A percentile compares a stretch with the other conserved stretches of the same genome.
phyloP scores from a whole-genome alignment of 23 tunicate genomes.

The Aplidium turbinatum region DNA sequence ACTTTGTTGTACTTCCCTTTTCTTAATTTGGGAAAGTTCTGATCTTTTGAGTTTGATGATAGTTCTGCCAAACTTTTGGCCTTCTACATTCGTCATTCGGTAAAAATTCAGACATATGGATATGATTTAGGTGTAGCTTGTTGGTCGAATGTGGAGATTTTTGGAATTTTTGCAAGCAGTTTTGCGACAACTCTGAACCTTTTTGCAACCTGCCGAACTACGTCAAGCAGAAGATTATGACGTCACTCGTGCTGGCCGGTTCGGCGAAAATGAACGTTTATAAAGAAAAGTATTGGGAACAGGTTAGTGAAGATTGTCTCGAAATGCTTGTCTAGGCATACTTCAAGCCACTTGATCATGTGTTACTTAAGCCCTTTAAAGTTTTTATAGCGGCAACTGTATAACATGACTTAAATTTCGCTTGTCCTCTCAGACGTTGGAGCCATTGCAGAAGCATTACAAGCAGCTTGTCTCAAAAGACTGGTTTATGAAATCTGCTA shows the following conservation, averaged over 20 bases:
- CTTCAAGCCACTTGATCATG: background rate
- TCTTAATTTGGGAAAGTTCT: too few species aligned
- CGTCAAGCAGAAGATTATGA: slow-evolving; percentile 52
- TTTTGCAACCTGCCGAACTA: slow-evolving; percentile 24
- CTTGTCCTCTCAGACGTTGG: slow-evolving; percentile 46
- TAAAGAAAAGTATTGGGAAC: slow-evolving; percentile 66
- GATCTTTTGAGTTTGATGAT: too few species aligned
- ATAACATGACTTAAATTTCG: too few species aligned
- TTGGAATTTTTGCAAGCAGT: slow-evolving; percentile 48
- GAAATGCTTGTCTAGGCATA: background rate
- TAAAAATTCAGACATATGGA: too few species aligned
- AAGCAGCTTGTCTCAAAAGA: slow-evolving; percentile 33
- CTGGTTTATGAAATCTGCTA: slow-evolving; percentile 17
- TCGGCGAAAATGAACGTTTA: slow-evolving; percentile 67
- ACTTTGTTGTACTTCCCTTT: too few species aligned
- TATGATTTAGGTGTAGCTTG: slow-evolving; percentile 35
- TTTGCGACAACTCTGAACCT: slow-evolving; percentile 34
- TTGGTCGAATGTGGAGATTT: slow-evolving; percentile 59
- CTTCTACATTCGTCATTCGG: too few species aligned
- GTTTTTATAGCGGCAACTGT: too few species aligned
- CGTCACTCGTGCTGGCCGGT: slow-evolving; percentile 61
- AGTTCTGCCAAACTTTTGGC: too few species aligned
- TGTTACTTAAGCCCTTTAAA: too few species aligned
- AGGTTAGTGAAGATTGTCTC: slow-evolving; percentile 37
- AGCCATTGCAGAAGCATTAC: slow-evolving; percentile 49